Evolutionary conservation across 2,113 vertebrate genomes (phyloP).

Genomic region (Hypomesus transpacificus): DNA sequence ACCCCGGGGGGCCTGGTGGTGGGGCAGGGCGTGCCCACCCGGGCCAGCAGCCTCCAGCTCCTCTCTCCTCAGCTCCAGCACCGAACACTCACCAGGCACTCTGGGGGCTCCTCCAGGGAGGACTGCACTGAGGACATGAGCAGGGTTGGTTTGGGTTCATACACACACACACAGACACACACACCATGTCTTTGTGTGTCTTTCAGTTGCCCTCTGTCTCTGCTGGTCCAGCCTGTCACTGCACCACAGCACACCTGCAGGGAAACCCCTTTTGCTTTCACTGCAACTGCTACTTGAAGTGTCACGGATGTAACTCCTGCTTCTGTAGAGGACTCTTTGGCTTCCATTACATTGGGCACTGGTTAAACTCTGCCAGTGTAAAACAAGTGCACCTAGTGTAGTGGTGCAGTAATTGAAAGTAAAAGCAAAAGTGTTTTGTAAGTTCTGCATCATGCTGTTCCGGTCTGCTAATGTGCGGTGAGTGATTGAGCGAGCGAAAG

Average conservation of each 20-base stretch:
- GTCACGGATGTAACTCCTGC: no score
- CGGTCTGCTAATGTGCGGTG: no score
- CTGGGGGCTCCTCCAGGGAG: conserved; percentile 79
- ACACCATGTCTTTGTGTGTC: not conserved
- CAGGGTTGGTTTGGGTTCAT: conserved; percentile 71
- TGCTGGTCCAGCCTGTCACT: conserved; percentile 4
- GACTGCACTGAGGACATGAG: conserved; percentile 69
- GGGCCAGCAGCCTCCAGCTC: conserved; percentile 96
- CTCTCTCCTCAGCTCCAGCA: conserved; percentile 95
- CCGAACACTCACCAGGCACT: conserved; percentile 81
- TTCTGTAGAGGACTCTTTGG: no score
- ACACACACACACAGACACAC: not conserved
- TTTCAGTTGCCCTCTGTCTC: not conserved
- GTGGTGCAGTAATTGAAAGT: no score
- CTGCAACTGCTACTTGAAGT: no score
- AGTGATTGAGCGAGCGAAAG: no score
- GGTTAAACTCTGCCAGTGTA: no score
- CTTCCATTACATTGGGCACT: no score
- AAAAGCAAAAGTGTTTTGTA: no score
- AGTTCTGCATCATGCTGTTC: no score
- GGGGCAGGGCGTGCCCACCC: conserved; percentile 87
- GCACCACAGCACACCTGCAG: not conserved
- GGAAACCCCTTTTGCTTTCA: no score
- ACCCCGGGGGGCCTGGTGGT: conserved; percentile 80
- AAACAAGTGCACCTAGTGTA: no score